Evolutionary conservation across 1,140 invertebrate species (phyloP).

Genomic region (Diabrotica virgifera): DNA sequence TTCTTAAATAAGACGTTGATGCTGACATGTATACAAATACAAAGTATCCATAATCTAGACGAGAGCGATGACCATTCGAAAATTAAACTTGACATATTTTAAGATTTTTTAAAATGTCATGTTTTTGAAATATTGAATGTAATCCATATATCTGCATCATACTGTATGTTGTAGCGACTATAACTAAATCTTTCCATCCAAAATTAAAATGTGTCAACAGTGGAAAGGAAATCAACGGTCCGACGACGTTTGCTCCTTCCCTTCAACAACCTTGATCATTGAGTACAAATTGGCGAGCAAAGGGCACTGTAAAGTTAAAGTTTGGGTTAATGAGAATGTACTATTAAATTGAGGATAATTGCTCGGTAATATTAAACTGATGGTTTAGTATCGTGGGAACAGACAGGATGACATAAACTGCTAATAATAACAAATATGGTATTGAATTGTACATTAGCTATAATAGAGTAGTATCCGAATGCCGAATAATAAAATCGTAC

Average conservation of each 20-base stretch:
- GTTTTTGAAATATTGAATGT: too few relatives aligned
- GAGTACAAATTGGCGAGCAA: conserved; percentile 36
- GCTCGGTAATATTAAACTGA: conserved; percentile 42
- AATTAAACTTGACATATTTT: too few relatives aligned
- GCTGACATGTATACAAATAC: too few relatives aligned
- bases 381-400: conserved; percentile 36
- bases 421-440: conserved; percentile 44
- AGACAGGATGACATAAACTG: conserved; percentile 40
- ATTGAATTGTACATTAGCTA: conserved; percentile 43
- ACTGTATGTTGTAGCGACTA: too few relatives aligned
- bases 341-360: conserved; percentile 42
- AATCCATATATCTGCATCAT: too few relatives aligned
- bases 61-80: too few relatives aligned
- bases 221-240: not conserved
- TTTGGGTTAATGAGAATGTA: conserved; percentile 42
- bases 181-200: conserved; percentile 34
- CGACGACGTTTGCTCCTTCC: conserved; percentile 17
- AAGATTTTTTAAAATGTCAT: too few relatives aligned
- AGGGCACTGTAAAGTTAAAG: conserved; percentile 37
- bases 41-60: too few relatives aligned
- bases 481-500: conserved; percentile 39
- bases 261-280: conserved; percentile 15
- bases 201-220: conserved; percentile 7
- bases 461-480: conserved; percentile 38
- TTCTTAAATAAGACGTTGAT: too few relatives aligned